Evolutionary conservation across 2,888 invertebrate species (phyloP), one percentile per base, ranked within the genome.

Genomic region (Frankliniella intonsa): DNA sequence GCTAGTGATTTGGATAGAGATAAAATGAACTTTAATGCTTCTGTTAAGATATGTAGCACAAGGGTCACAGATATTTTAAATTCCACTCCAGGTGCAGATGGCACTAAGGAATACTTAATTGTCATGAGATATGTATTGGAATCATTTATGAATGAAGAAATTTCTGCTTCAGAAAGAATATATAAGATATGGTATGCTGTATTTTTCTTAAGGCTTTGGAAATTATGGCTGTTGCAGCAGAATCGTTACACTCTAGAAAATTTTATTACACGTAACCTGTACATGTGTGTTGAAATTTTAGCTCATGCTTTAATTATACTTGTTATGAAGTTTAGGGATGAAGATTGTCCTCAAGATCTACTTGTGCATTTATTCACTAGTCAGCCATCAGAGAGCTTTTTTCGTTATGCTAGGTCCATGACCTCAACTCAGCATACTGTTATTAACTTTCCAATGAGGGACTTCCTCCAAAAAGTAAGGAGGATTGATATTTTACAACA

Each of bases 21-120:
- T 49, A 84, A 84, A 79, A 84, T 84, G 84, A 84, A 84, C 82
- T 84, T 81, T 81, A 25, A n/a, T 25, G 55, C 84, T 25, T 83
- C 83, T 14, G 76, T 83, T 25, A 84, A 84, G 82, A 84, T 84
- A 25, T 82, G 84, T 50, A 81, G 81, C 7, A 38, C 27, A 49
- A 51, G 51, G 49, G 84, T 84, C 19, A 82, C 84, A 80, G 62
- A 38, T n/a, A n/a, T n/a, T n/a, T n/a, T n/a, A n/a, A n/a, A n/a
- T n/a, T n/a, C n/a, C n/a, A n/a, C n/a, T n/a, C n/a, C n/a, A n/a
- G n/a, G n/a, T n/a, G n/a, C n/a, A n/a, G n/a, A n/a, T n/a, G n/a
- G n/a, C n/a, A n/a, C n/a, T n/a, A n/a, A n/a, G n/a, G n/a, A n/a
- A n/a, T n/a, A 83, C n/a, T 65, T 3, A 65, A 5, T 3, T 19